phyloP scores from a whole-genome alignment of 2,797 vertebrate species.

The Falco novaeseelandiae region DNA sequence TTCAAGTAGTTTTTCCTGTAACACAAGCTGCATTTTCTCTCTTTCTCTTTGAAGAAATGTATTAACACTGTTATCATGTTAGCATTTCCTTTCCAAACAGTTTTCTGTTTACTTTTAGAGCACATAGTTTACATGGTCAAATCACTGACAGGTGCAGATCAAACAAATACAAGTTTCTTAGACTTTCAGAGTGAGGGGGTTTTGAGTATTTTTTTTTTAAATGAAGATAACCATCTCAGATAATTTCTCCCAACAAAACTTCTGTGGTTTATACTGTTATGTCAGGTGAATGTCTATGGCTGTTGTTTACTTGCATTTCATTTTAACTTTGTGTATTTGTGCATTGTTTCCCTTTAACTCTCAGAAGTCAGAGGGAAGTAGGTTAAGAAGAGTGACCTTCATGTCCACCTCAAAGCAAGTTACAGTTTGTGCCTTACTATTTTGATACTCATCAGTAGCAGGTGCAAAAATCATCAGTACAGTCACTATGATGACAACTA shows the following conservation, averaged over 20 bases:
- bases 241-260: not conserved
- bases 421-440: not conserved
- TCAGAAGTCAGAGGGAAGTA: not conserved
- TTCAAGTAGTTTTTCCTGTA: not conserved
- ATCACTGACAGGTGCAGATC: not conserved
- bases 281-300: not conserved
- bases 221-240: not conserved
- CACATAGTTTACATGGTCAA: not conserved
- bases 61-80: not conserved
- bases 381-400: not conserved
- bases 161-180: not conserved
- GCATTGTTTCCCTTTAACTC: not conserved
- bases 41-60: not conserved
- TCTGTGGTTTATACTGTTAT: not conserved
- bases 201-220: not conserved
- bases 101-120: not conserved
- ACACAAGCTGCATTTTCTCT: not conserved
- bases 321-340: constrained; percentile 1
- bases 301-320: not conserved
- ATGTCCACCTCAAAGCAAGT: constrained; percentile 8
- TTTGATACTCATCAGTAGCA: not conserved
- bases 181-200: not conserved
- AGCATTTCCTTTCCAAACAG: not conserved
- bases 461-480: not conserved
- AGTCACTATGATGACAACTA: not conserved